Conservation (phyloP, 2,797 vertebrate genomes). For the Eurystomus glaucurus region DNA sequence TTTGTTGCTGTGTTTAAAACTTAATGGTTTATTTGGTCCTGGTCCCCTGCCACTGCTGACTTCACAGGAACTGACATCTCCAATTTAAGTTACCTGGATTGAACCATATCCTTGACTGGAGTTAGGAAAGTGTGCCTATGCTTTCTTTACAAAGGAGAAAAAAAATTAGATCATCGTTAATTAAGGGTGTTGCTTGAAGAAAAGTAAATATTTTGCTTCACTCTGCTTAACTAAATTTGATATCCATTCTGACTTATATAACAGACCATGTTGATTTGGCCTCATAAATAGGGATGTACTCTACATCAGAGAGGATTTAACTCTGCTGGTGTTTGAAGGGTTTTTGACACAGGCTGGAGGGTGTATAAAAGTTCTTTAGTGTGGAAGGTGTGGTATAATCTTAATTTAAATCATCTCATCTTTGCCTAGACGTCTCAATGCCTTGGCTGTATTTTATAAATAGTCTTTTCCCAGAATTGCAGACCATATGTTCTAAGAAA, state of each 20-base stretch:
- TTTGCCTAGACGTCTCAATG: constrained; percentile 22
- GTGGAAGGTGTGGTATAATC: neutral
- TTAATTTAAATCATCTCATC: neutral
- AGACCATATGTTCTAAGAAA: constrained; percentile 19
- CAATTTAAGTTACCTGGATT: neutral
- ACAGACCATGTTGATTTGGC: neutral
- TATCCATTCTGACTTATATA: neutral
- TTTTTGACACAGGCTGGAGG: neutral
- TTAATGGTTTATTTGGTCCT: neutral
- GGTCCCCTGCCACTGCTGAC: neutral
- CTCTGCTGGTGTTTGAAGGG: neutral
- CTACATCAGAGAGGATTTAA: neutral
- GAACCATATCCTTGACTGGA: neutral
- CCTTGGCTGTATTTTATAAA: constrained; percentile 16
- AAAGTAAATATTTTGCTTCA: neutral
- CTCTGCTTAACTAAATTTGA: neutral
- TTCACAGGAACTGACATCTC: neutral
- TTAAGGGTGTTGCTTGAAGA: neutral
- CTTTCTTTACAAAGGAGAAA: neutral
- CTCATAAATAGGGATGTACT: neutral
- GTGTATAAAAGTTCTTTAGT: neutral
- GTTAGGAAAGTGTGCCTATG: neutral
- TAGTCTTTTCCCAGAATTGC: constrained; percentile 16
- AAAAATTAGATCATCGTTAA: accelerated
- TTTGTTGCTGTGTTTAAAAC: neutral